Evolutionary conservation across 2,797 vertebrate genomes (phyloP), one percentile per base, ranked within the genome.

Genomic region (Premnoplex brunnescens): DNA sequence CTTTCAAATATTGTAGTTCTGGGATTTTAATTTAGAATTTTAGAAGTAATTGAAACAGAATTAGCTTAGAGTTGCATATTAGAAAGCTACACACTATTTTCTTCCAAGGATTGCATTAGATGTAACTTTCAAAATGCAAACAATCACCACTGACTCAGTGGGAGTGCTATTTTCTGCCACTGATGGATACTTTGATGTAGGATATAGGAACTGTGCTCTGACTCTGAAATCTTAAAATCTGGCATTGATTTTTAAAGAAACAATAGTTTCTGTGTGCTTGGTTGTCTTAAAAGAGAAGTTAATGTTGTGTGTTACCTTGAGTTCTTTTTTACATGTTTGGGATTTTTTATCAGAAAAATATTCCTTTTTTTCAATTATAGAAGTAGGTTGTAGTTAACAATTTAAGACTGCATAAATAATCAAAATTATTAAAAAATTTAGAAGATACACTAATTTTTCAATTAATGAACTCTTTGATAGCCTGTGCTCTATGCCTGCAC

Each of bases 141-240:
- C 68, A 76, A 72, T 96, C 74, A 72, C 68, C 21, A 14, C 58
- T 92, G 86, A 63, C 86, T 92, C 91, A 81, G n/a, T 88, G 52
- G 74, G 74, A 78, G 87, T 81, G 75, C 66, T 85, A 59, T 83
- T 85, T 96, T 79, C 80, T 93, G 62, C 64, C 32, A 49, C 84
- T 71, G 77, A 32, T 44, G 77, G 63, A 63, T 96, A 46, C 77
- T 91, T 88, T 78, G 91, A n/a, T 66, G 91, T 66, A 91, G 83
- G 67, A 59, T 89, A 67, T 56, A 88, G 43, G 72, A 95, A 28
- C 78, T 90, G 11, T 86, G 34, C 78, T 95, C 85, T 84, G 54
- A 67, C 66, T 95, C 66, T 91, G 86, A 97, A 96, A 93, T 93
- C 52, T 95, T 94, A 89, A 74, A 89, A 96, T 95, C 76, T 97